These are phyloP conservation scores for Rhopalosiphum maidis DNA, from an alignment of 1,140 invertebrate species.

Conservation along the genomic window DNA sequence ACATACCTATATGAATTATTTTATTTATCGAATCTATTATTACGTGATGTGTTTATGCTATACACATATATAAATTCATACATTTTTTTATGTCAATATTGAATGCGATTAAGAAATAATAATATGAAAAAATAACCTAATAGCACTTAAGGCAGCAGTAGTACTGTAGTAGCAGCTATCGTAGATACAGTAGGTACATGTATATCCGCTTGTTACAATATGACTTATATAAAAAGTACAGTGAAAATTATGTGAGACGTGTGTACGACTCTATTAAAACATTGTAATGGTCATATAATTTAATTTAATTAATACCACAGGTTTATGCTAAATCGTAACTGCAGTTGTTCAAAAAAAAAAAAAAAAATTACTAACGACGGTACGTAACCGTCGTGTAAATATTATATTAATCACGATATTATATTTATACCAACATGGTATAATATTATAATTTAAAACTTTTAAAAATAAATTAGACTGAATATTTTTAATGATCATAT, in stretches of 20 bases:
- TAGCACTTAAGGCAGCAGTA: neutral
- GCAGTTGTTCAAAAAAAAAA: neutral
- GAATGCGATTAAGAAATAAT: neutral
- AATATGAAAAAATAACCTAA: neutral
- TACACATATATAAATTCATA: too few relatives aligned
- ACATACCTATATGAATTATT: neutral
- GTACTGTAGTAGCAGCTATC: neutral
- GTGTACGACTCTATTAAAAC: neutral
- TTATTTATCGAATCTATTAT: constrained; percentile 9
- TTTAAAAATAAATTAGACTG: neutral
- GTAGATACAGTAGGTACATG: neutral
- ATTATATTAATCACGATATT: neutral
- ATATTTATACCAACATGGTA: neutral
- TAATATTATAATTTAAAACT: neutral
- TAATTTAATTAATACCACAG: neutral
- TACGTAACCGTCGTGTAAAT: neutral
- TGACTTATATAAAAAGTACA: neutral
- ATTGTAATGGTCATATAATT: neutral
- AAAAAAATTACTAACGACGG: neutral
- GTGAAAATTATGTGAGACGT: neutral
- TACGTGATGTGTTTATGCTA: neutral
- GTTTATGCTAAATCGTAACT: neutral
- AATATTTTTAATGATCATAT: neutral
- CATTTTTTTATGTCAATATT: neutral
- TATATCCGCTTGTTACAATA: neutral